Evolutionary conservation across 2,888 invertebrate species (phyloP).

Genomic region (Acheta domesticus): DNA sequence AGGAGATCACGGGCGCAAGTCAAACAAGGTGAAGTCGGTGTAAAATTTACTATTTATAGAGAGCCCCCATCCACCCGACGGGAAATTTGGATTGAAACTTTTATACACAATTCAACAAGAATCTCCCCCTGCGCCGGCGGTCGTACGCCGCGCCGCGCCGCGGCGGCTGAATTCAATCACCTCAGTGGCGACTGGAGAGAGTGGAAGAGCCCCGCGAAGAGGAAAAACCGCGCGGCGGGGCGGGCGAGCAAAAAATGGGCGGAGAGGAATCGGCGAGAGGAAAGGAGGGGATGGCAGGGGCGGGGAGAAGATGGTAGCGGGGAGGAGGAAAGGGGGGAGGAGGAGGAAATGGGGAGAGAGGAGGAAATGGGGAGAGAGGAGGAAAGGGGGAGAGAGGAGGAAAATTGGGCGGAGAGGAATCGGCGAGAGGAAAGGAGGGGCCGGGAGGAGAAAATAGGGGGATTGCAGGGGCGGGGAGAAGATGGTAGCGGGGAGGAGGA

Average conservation of each 20-base stretch:
- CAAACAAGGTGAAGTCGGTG: slow-evolving; percentile 18
- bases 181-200: neutral
- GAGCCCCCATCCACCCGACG: slow-evolving; percentile 1
- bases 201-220: neutral
- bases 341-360: neutral
- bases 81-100: slow-evolving; percentile 9
- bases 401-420: neutral
- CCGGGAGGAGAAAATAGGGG: too few species aligned
- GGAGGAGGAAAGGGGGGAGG: neutral
- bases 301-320: neutral
- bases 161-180: neutral
- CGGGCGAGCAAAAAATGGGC: neutral
- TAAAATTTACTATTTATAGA: slow-evolving; percentile 18
- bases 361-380: too few species aligned
- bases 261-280: neutral
- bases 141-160: neutral
- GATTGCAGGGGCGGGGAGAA: neutral
- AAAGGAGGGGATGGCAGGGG: neutral
- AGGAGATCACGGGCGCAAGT: slow-evolving; percentile 18
- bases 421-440: neutral
- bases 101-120: neutral
- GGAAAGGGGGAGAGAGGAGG: too few species aligned
- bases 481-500: neutral
- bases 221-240: neutral
- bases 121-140: neutral